Conservation (phyloP, 2,113 vertebrate genomes). For the Lanius collurio region DNA sequence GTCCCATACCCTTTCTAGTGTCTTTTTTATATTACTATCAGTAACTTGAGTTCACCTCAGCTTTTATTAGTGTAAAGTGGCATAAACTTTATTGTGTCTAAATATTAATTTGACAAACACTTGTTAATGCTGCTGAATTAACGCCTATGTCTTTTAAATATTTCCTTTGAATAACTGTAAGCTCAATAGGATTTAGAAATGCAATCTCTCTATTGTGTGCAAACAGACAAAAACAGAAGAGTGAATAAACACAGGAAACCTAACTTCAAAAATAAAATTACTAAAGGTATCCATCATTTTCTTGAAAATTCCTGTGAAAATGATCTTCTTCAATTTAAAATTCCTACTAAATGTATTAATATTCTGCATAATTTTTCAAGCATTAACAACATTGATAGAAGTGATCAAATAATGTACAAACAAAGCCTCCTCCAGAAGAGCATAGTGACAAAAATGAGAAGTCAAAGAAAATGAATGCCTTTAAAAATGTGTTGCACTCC, state of each 20-base stretch:
- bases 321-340: background rate
- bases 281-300: background rate
- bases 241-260: background rate
- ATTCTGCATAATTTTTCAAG: background rate
- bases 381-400: background rate
- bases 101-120: background rate
- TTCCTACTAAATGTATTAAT: background rate
- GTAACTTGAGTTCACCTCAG: background rate
- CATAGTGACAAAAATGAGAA: background rate
- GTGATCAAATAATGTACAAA: background rate
- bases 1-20: background rate
- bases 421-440: background rate
- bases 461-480: background rate
- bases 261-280: background rate
- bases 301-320: background rate
- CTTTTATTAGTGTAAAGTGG: background rate
- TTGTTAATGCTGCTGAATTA: background rate
- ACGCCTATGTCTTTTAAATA: background rate
- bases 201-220: background rate
- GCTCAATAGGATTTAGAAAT: background rate
- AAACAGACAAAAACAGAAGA: background rate
- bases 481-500: background rate
- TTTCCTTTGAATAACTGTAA: background rate
- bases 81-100: background rate
- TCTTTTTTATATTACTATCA: background rate